phyloP scores from a whole-genome alignment of 1,140 invertebrate genomes.

The Camponotus vicinus region DNA sequence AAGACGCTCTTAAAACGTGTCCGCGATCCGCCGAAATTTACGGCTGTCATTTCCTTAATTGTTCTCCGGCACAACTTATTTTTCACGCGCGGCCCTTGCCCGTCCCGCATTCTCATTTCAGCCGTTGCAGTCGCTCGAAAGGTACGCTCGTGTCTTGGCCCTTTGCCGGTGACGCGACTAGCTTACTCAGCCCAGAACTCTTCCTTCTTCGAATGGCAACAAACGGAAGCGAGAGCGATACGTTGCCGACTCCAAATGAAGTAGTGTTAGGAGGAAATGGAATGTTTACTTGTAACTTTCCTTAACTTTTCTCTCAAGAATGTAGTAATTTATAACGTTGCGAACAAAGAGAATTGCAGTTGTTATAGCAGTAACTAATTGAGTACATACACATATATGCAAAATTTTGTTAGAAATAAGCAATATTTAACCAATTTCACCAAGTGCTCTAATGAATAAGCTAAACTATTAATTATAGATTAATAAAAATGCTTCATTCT shows the following conservation, averaged over 20 bases:
- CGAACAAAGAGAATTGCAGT: constrained; percentile 32
- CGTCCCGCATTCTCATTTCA: constrained; percentile 54
- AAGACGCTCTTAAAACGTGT: constrained; percentile 79
- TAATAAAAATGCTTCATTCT: too few species aligned
- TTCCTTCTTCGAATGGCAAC: constrained; percentile 33
- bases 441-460: too few species aligned
- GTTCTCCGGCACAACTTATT: constrained; percentile 79
- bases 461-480: too few species aligned
- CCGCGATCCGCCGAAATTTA: constrained; percentile 79
- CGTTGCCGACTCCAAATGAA: constrained; percentile 47
- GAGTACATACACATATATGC: background rate
- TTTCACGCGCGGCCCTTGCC: constrained; percentile 62
- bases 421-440: background rate
- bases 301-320: constrained; percentile 50
- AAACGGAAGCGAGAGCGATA: constrained; percentile 51
- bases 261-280: constrained; percentile 44
- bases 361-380: constrained; percentile 29
- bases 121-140: constrained; percentile 27
- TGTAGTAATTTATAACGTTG: constrained; percentile 50
- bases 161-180: constrained; percentile 18
- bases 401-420: background rate
- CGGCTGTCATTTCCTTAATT: constrained; percentile 83
- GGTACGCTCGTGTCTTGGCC: constrained; percentile 34
- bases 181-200: constrained; percentile 14
- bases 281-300: constrained; percentile 63